Evolutionary conservation across 2,113 vertebrate species (phyloP).

Genomic region (Nymphicus hollandicus): DNA sequence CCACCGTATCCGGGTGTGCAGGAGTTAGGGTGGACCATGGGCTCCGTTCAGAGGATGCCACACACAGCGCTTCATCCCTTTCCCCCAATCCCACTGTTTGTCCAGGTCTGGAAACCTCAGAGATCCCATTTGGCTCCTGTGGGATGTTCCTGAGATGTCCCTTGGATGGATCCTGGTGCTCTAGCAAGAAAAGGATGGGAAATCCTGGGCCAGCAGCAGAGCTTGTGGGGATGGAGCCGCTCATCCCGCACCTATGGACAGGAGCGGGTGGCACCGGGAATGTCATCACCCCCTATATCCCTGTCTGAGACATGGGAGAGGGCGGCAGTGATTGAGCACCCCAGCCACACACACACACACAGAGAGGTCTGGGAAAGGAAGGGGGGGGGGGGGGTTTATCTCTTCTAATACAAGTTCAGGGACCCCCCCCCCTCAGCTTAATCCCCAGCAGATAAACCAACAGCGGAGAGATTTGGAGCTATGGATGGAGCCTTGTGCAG

Average conservation of each 20-base stretch:
- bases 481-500: conserved; percentile 55
- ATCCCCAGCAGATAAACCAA: conserved; percentile 61
- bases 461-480: conserved; percentile 56
- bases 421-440: conserved; percentile 40
- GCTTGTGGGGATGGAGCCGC: rapidly evolving
- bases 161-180: neutral
- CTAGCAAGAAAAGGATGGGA: too few relatives aligned
- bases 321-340: neutral
- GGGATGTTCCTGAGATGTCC: neutral
- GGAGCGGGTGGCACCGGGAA: neutral
- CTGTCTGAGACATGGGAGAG: rapidly evolving
- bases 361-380: too few relatives aligned
- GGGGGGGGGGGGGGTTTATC: neutral
- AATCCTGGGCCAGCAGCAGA: neutral
- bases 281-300: neutral
- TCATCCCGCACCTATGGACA: neutral
- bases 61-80: rapidly evolving
- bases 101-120: neutral
- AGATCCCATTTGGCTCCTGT: rapidly evolving
- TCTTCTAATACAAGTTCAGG: neutral
- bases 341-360: neutral
- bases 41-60: neutral
- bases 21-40: neutral
- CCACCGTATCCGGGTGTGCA: neutral
- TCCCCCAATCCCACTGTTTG: rapidly evolving